These are phyloP conservation scores for Agapostemon virescens DNA, from an alignment of 2,888 invertebrate species.

Conservation along the genomic window DNA sequence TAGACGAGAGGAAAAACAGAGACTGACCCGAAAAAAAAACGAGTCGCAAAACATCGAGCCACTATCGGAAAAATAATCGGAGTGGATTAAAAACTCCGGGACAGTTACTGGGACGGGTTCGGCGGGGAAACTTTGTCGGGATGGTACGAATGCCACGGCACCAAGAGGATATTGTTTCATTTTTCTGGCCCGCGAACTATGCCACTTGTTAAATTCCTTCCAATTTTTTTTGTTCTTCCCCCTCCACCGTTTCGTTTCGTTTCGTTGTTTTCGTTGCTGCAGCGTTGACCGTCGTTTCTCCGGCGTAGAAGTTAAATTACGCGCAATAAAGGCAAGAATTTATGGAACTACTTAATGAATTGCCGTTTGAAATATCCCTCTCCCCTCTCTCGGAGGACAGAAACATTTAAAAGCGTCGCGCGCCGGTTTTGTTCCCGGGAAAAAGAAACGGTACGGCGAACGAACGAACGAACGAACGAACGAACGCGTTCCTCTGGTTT, in stretches of 20 bases:
- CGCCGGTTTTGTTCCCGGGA: background rate
- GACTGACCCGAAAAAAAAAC: background rate
- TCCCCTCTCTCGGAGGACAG: background rate
- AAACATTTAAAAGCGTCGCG: constrained; percentile 1
- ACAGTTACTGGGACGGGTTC: constrained; percentile 12
- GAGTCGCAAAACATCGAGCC: background rate
- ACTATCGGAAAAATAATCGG: constrained; percentile 3
- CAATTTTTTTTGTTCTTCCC: background rate
- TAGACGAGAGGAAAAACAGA: background rate
- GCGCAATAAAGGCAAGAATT: constrained; percentile 32
- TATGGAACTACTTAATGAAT: constrained; percentile 39
- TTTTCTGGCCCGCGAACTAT: constrained; percentile 8
- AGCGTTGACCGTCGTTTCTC: too few species aligned
- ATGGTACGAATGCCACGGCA: constrained; percentile 6
- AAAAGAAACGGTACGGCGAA: background rate
- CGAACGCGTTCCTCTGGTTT: background rate
- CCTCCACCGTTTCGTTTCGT: background rate
- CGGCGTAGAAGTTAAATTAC: constrained; percentile 35
- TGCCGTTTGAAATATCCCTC: constrained; percentile 14
- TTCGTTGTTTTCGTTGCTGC: background rate
- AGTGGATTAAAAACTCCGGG: background rate
- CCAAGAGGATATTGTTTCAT: constrained; percentile 24
- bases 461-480: background rate
- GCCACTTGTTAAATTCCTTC: constrained; percentile 15
- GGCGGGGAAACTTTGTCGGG: background rate